phyloP scores from a whole-genome alignment of 2,113 vertebrate species.

The Hippolais icterina region DNA sequence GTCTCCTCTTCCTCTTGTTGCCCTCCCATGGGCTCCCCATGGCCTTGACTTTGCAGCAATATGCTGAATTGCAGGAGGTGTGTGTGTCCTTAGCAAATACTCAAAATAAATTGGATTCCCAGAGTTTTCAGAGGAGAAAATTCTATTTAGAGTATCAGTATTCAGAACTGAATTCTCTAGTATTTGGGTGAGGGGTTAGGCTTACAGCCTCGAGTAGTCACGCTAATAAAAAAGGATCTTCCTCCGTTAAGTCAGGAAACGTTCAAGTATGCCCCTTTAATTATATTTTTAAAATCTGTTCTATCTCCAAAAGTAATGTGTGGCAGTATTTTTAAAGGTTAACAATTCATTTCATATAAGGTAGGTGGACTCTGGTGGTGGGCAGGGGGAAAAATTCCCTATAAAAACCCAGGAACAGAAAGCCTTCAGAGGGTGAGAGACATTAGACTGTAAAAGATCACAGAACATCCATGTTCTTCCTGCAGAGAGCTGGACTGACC shows the following conservation, averaged over 20 bases:
- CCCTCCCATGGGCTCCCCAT: accelerated
- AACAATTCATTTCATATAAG: not conserved
- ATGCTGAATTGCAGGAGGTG: not conserved
- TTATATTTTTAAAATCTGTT: not conserved
- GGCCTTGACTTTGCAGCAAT: not conserved
- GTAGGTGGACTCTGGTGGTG: not conserved
- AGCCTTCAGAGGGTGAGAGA: not conserved
- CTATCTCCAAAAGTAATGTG: not conserved
- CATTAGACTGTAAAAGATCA: not conserved
- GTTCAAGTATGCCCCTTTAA: not conserved
- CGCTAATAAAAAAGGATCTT: not conserved
- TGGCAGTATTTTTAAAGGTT: not conserved
- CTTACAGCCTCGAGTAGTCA: not conserved
- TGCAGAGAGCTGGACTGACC: not conserved
- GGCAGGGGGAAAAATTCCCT: not conserved
- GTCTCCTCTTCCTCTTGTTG: not conserved
- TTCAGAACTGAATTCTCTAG: not conserved
- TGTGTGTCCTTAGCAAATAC: not conserved
- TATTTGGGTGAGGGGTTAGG: not conserved
- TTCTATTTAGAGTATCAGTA: not conserved
- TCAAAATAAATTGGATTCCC: not conserved
- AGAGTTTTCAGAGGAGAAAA: not conserved
- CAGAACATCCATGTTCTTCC: not conserved
- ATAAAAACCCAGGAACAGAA: slow-evolving; percentile 18
- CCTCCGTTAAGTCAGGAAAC: not conserved